Evolutionary conservation across 2,797 vertebrate species (phyloP).

Genomic region (Echeneis naucrates): DNA sequence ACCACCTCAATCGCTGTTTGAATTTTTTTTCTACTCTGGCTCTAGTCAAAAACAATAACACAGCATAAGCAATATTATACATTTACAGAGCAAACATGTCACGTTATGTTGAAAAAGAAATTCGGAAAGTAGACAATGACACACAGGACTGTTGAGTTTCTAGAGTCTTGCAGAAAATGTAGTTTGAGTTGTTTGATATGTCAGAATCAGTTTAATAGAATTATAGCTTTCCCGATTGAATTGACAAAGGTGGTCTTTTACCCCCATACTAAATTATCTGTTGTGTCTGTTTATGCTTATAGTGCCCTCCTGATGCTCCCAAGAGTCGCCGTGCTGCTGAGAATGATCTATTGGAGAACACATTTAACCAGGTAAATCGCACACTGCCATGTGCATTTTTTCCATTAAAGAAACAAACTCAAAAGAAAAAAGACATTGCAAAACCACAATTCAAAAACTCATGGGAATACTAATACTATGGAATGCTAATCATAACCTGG

Average conservation of each 20-base stretch:
- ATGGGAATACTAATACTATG: too few relatives aligned
- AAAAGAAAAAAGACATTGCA: too few relatives aligned
- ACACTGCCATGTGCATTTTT: neutral
- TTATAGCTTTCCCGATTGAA: neutral
- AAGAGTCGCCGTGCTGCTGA: constrained; percentile 94
- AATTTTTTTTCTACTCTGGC: neutral
- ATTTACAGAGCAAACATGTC: too few relatives aligned
- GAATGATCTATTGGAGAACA: constrained; percentile 88
- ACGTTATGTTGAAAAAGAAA: too few relatives aligned
- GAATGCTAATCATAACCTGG: too few relatives aligned
- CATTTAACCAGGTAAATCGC: constrained; percentile 82
- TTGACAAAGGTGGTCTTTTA: neutral
- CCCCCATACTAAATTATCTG: neutral
- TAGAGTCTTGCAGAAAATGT: neutral
- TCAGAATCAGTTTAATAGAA: neutral
- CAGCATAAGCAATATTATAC: neutral
- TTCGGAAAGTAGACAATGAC: too few relatives aligned
- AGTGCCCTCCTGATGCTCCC: constrained; percentile 90
- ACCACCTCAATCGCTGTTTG: neutral
- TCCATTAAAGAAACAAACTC: neutral
- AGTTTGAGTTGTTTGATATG: neutral
- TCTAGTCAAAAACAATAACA: neutral
- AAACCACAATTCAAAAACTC: too few relatives aligned
- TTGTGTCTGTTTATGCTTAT: constrained; percentile 6
- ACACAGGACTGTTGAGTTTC: too few relatives aligned